Conservation (phyloP, 2,888 invertebrate species). For the Spodoptera exigua region DNA sequence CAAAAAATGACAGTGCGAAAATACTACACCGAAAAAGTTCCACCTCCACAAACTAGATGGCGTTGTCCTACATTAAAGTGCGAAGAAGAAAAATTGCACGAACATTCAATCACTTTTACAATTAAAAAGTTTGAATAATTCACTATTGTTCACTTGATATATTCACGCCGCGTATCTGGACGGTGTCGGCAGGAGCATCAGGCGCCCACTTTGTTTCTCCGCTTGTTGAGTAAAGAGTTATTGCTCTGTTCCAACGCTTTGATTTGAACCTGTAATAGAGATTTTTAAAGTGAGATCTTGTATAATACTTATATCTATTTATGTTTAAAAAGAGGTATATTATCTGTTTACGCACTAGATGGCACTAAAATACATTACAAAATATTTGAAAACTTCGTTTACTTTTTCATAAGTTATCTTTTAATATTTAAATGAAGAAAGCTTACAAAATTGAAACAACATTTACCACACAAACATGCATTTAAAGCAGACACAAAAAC, state of each 20-base stretch:
- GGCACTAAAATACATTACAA: too few relatives aligned
- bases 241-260: conserved; percentile 97
- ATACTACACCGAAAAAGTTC: conserved; percentile 8
- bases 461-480: too few relatives aligned
- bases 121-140: neutral
- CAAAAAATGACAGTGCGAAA: conserved; percentile 9
- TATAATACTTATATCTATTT: neutral
- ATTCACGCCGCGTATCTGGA: conserved; percentile 18
- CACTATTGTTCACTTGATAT: conserved; percentile 20
- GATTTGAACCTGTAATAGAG: conserved; percentile 92
- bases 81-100: conserved; percentile 22
- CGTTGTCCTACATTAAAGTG: conserved; percentile 32
- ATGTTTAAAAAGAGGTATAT: too few relatives aligned
- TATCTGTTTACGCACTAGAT: too few relatives aligned
- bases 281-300: conserved; percentile 2
- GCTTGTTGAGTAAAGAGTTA: conserved; percentile 96
- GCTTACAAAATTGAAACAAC: too few relatives aligned
- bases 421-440: too few relatives aligned
- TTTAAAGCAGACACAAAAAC: too few relatives aligned
- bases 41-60: conserved; percentile 33
- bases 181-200: conserved; percentile 59
- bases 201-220: conserved; percentile 90
- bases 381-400: too few relatives aligned
- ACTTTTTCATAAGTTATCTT: too few relatives aligned
- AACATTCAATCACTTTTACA: conserved; percentile 16